These are phyloP conservation scores for Pterocles orientalis DNA, from an alignment of 2,113 vertebrate species.

Conservation along the genomic window DNA sequence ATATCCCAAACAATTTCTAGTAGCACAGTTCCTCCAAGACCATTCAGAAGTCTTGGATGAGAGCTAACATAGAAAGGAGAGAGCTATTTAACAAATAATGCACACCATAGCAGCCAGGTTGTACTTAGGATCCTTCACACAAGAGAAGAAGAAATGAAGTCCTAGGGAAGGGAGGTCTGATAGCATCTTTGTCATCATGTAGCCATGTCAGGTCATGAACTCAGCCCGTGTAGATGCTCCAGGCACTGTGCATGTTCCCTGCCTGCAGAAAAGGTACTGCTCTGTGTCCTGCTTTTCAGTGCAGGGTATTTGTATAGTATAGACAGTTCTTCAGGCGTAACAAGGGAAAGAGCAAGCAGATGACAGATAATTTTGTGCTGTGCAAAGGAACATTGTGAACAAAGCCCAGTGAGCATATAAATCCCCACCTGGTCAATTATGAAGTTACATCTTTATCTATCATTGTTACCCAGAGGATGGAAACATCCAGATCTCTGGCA, in stretches of 20 bases:
- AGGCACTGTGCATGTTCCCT: not conserved
- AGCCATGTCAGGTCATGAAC: fast-evolving
- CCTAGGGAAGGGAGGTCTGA: not conserved
- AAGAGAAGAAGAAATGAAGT: not conserved
- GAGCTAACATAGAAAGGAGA: not conserved
- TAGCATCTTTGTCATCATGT: fast-evolving
- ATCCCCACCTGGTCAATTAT: not conserved
- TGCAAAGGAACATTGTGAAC: not conserved
- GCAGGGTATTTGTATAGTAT: not conserved
- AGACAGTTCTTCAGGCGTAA: not conserved
- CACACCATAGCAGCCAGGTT: not conserved
- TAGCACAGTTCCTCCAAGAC: not conserved
- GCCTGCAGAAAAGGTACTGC: not conserved
- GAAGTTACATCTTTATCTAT: conserved; percentile 10
- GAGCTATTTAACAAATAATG: not conserved
- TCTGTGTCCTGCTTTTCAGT: not conserved
- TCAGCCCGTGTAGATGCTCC: not conserved
- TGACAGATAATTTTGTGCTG: not conserved
- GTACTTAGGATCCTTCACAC: not conserved
- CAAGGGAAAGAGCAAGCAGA: not conserved
- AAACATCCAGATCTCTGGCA: not conserved
- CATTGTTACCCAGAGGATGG: not conserved
- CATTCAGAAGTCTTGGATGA: not conserved
- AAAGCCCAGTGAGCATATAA: not conserved
- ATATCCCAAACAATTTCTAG: not conserved